Conservation (phyloP, 2,888 invertebrate genomes). For the Tanytarsus gracilentus region DNA sequence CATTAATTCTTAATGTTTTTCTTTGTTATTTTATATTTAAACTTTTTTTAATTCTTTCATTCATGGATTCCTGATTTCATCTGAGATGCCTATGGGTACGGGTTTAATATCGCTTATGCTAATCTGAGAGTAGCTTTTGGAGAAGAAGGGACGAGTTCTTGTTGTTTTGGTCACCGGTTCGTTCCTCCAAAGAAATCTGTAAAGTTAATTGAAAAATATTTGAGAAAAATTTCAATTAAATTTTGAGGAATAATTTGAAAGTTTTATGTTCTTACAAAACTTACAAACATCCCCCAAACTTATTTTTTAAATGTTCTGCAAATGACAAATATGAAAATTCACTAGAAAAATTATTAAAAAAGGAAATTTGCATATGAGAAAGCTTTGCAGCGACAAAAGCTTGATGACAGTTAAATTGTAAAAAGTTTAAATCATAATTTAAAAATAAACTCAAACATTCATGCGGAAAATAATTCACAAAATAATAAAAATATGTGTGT, state of each 20-base stretch:
- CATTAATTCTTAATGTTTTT: slow-evolving; percentile 12
- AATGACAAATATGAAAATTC: too few species aligned
- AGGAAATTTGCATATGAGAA: too few species aligned
- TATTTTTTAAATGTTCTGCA: too few species aligned
- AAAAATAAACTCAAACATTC: too few species aligned
- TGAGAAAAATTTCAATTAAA: slow-evolving; percentile 2
- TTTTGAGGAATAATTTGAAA: background rate
- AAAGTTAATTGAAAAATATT: slow-evolving; percentile 33
- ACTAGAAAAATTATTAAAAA: too few species aligned
- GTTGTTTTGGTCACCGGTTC: slow-evolving; percentile 63
- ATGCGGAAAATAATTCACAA: too few species aligned
- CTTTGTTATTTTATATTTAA: background rate
- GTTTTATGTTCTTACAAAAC: background rate
- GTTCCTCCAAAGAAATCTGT: slow-evolving; percentile 66
- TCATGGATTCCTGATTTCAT: slow-evolving; percentile 26
- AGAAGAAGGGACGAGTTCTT: slow-evolving; percentile 70
- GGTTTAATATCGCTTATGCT: slow-evolving; percentile 37
- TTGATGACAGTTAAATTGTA: too few species aligned
- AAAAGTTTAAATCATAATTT: too few species aligned
- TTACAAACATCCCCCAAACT: background rate
- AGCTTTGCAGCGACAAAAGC: too few species aligned
- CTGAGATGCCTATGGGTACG: slow-evolving; percentile 11
- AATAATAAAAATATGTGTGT: background rate
- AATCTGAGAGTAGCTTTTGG: slow-evolving; percentile 79
- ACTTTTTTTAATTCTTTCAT: slow-evolving; percentile 27